A percentile compares a stretch with the other conserved stretches of the same genome.
Conservation (phyloP, 2,113 vertebrate genomes). For the Mustelus asterias region DNA sequence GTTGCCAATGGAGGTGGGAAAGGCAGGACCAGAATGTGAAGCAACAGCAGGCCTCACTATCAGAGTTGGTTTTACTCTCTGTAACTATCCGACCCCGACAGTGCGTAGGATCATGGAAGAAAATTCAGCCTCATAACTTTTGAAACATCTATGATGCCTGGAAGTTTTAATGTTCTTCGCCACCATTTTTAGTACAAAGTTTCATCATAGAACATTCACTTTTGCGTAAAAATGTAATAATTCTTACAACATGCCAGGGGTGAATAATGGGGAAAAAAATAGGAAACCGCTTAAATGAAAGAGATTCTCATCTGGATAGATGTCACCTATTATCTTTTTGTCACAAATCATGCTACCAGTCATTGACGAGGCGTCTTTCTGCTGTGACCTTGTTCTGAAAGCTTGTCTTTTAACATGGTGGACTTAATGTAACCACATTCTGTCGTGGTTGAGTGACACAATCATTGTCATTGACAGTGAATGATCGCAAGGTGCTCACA, state of each 20-base stretch:
- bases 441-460: neutral
- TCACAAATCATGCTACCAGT: neutral
- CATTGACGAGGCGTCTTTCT: neutral
- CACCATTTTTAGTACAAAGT: neutral
- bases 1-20: neutral
- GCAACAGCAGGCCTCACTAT: neutral
- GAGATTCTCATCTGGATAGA: neutral
- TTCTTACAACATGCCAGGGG: neutral
- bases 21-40: neutral
- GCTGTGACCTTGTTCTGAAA: conserved; percentile 9
- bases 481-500: neutral
- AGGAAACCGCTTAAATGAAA: neutral
- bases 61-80: neutral
- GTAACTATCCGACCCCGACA: neutral
- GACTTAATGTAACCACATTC: neutral
- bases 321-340: neutral
- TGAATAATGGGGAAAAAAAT: neutral
- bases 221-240: neutral
- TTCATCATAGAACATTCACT: neutral
- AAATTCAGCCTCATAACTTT: neutral
- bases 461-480: neutral
- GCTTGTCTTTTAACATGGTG: neutral
- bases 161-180: neutral
- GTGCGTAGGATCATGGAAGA: neutral
- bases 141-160: neutral